A percentile compares a stretch with the other conserved stretches of the same genome.
These are phyloP conservation scores for Aelia acuminata DNA, from an alignment of 2,888 invertebrate species.

Conservation along the genomic window DNA sequence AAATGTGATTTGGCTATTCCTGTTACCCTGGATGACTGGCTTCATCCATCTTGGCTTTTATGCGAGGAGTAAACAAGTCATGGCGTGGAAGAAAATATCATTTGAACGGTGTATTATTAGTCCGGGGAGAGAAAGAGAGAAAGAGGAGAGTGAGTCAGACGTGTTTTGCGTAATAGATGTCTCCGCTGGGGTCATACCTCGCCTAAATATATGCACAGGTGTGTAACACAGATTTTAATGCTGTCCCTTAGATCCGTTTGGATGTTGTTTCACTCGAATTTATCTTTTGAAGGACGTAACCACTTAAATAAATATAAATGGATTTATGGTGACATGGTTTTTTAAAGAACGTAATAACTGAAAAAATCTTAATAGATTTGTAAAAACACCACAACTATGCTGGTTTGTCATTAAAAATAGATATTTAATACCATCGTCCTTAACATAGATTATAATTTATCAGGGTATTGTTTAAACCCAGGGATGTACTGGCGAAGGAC, in stretches of 20 bases:
- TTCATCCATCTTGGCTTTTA: not conserved
- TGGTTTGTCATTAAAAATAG: too few relatives aligned
- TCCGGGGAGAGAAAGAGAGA: not conserved
- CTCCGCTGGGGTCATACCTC: conserved; percentile 6
- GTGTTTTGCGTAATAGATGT: conserved; percentile 34
- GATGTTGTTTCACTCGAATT: not conserved
- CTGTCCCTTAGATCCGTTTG: not conserved
- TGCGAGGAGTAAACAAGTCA: conserved; percentile 33
- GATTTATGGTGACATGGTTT: too few relatives aligned
- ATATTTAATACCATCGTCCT: too few relatives aligned
- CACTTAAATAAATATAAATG: too few relatives aligned
- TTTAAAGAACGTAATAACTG: too few relatives aligned
- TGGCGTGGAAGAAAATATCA: conserved; percentile 34
- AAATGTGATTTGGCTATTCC: conserved; percentile 38
- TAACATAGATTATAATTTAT: too few relatives aligned
- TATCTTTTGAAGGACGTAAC: too few relatives aligned
- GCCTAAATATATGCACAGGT: conserved; percentile 12
- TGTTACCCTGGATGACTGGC: not conserved
- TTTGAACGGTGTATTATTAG: conserved; percentile 39
- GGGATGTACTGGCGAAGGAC: too few relatives aligned
- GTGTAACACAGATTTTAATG: not conserved
- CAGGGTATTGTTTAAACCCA: too few relatives aligned
- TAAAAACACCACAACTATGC: too few relatives aligned
- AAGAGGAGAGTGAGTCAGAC: conserved; percentile 2
- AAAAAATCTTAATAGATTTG: too few relatives aligned